phyloP scores from a whole-genome alignment of 2,113 vertebrate species.

The Microtus oregoni region DNA sequence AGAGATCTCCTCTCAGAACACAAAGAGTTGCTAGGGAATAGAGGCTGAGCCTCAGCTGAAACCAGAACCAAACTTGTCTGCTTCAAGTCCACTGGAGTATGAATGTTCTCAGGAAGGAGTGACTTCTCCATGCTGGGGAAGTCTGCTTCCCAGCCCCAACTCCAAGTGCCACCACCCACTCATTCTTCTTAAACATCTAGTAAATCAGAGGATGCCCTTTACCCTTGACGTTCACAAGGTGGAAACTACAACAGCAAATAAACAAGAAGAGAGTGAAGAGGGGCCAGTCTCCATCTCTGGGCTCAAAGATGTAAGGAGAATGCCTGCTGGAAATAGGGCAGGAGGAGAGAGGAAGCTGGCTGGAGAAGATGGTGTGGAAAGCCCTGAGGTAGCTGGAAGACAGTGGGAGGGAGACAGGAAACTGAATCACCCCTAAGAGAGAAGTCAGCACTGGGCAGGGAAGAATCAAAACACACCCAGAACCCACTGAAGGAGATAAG shows the following conservation, averaged over 20 bases:
- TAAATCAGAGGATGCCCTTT: neutral
- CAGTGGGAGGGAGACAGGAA: neutral
- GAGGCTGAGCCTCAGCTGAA: neutral
- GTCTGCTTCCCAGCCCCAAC: neutral
- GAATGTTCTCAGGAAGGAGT: neutral
- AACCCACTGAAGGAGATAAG: neutral
- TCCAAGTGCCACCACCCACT: neutral
- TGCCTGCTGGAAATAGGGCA: too few relatives aligned
- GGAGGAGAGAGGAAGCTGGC: neutral
- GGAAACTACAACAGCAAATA: neutral
- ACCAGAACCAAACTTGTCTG: accelerated
- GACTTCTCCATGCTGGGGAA: neutral
- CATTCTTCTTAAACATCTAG: neutral
- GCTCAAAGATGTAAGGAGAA: neutral
- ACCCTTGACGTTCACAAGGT: neutral
- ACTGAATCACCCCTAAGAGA: neutral
- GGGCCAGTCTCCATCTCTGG: neutral
- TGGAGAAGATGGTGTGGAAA: neutral
- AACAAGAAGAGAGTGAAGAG: neutral
- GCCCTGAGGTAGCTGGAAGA: neutral
- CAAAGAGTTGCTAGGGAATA: neutral
- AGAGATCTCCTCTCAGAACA: neutral
- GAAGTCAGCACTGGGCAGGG: neutral
- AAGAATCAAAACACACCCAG: neutral
- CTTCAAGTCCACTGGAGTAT: accelerated